phyloP scores from a whole-genome alignment of 2,113 vertebrate species.

The Dasypus novemcinctus region DNA sequence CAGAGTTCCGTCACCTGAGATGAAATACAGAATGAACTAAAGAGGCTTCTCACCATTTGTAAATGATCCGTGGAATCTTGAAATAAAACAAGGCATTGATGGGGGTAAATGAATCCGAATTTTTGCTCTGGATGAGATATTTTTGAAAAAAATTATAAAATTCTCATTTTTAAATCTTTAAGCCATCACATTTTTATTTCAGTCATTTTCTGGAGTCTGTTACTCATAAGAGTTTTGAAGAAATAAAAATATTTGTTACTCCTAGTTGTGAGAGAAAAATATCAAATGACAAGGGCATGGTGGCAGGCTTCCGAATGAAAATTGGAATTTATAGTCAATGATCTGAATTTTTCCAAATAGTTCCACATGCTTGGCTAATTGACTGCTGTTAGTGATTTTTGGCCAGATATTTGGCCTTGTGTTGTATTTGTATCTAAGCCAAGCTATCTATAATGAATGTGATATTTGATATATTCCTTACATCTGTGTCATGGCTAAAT shows the following conservation, averaged over 20 bases:
- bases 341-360: conserved; percentile 62
- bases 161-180: conserved; percentile 11
- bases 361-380: conserved; percentile 53
- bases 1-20: conserved; percentile 69
- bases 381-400: background rate
- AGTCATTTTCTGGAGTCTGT: background rate
- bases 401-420: conserved; percentile 44
- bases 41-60: conserved; percentile 53
- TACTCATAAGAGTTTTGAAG: conserved; percentile 45
- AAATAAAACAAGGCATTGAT: conserved; percentile 51
- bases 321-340: conserved; percentile 51
- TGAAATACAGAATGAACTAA: conserved; percentile 66
- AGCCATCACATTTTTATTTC: background rate
- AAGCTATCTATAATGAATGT: conserved; percentile 9
- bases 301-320: conserved; percentile 25
- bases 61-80: conserved; percentile 59
- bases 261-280: conserved; percentile 28
- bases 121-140: conserved; percentile 12
- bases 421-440: conserved; percentile 28
- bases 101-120: background rate
- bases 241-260: conserved; percentile 42
- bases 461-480: conserved; percentile 28
- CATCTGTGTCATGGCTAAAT: conserved; percentile 12
- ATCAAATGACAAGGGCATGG: background rate
- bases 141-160: conserved; percentile 14